phyloP scores from a whole-genome alignment of 2,113 vertebrate species.

The Nycticryphes semicollaris region DNA sequence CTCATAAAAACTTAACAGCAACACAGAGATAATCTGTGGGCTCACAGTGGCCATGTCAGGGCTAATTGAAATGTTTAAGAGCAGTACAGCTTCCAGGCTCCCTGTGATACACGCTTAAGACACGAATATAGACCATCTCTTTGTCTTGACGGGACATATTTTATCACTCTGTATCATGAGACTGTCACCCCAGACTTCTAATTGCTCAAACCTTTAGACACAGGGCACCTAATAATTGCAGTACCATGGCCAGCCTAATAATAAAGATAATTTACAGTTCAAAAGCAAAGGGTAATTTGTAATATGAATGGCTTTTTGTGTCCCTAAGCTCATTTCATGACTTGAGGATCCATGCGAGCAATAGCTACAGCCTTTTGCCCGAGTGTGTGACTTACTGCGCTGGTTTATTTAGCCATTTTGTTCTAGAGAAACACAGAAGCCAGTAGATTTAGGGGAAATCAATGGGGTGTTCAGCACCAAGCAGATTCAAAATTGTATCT shows the following conservation, averaged over 20 bases:
- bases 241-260: slow-evolving; percentile 69
- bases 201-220: slow-evolving; percentile 78
- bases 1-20: slow-evolving; percentile 70
- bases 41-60: slow-evolving; percentile 58
- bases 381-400: slow-evolving; percentile 4
- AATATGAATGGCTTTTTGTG: slow-evolving; percentile 67
- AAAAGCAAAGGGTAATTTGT: slow-evolving; percentile 69
- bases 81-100: slow-evolving; percentile 45
- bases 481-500: not conserved
- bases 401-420: slow-evolving; percentile 36
- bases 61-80: slow-evolving; percentile 73
- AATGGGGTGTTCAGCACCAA: not conserved
- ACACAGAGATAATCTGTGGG: slow-evolving; percentile 64
- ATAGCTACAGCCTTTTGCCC: not conserved
- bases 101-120: slow-evolving; percentile 63
- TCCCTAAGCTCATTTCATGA: slow-evolving; percentile 57
- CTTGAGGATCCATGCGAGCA: slow-evolving; percentile 27
- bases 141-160: slow-evolving; percentile 73
- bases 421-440: not conserved
- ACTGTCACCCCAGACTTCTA: slow-evolving; percentile 67
- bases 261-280: slow-evolving; percentile 80
- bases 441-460: slow-evolving; percentile 29
- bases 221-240: slow-evolving; percentile 77
- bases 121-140: slow-evolving; percentile 63
- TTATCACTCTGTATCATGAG: slow-evolving; percentile 70